Conservation (phyloP, 2,113 vertebrate species). For the Mesembrinibis cayennensis region DNA sequence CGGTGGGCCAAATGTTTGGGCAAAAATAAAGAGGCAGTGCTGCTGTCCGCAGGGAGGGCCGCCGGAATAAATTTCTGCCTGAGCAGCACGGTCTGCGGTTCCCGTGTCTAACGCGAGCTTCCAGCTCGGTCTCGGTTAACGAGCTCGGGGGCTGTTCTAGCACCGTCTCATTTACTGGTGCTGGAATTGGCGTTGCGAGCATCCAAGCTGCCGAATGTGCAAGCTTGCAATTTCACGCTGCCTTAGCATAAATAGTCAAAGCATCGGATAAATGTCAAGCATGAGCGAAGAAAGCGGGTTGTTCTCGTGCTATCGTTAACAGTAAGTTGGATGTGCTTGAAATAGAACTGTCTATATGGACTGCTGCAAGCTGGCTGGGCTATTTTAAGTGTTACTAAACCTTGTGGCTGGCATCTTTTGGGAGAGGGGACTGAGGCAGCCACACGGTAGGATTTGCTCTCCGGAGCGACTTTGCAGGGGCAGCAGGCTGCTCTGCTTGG, state of each 20-base stretch:
- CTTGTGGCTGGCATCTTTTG: conserved; percentile 34
- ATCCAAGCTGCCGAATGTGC: background rate
- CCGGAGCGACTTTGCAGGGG: background rate
- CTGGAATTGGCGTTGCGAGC: background rate
- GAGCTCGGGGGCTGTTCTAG: background rate
- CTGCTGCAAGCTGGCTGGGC: conserved; percentile 27
- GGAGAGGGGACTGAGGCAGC: background rate
- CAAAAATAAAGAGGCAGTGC: background rate
- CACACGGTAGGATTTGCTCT: conserved; percentile 34
- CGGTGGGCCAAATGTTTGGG: background rate
- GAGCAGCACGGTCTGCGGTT: background rate
- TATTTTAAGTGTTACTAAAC: conserved; percentile 67
- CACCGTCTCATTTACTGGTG: background rate
- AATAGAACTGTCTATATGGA: conserved; percentile 58
- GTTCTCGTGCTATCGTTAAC: conserved; percentile 11
- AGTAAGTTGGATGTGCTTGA: conserved; percentile 49
- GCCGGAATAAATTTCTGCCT: background rate
- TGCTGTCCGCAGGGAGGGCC: background rate
- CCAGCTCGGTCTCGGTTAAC: background rate
- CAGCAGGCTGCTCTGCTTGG: background rate
- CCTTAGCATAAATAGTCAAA: conserved; percentile 21
- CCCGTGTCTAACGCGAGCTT: background rate
- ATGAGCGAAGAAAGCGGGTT: conserved; percentile 1
- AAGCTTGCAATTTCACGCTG: background rate
- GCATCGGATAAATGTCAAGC: conserved; percentile 53